Evolutionary conservation across 2,797 vertebrate genomes (phyloP).

Genomic region (Miichthys miiuy): DNA sequence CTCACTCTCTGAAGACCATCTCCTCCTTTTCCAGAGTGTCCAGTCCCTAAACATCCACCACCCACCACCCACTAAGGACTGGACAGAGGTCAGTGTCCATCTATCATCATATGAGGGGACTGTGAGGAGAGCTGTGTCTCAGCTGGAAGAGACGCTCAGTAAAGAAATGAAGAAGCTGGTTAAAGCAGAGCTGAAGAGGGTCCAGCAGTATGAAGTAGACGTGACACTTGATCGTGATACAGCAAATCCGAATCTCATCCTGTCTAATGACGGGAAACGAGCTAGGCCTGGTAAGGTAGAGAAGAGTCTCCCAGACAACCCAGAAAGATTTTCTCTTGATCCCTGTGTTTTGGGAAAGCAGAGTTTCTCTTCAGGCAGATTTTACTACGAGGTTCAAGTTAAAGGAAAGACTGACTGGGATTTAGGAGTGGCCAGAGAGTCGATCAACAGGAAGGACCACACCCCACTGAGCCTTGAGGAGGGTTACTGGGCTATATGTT

Average conservation of each 20-base stretch:
- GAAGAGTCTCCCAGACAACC: background rate
- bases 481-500: background rate
- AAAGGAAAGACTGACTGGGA: background rate
- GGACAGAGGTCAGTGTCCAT: background rate
- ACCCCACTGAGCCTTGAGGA: background rate
- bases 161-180: background rate
- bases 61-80: background rate
- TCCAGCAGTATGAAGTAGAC: constrained; percentile 9
- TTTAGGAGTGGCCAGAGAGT: background rate
- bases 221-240: constrained; percentile 15
- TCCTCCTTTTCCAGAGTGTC: background rate
- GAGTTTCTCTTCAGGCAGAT: background rate
- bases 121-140: background rate
- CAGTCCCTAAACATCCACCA: background rate
- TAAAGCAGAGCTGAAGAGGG: background rate
- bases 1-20: background rate
- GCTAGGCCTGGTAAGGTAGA: background rate
- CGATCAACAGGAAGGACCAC: background rate
- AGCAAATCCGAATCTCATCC: rapidly evolving
- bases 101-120: background rate
- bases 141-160: constrained; percentile 1
- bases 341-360: background rate
- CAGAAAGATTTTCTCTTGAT: background rate
- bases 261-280: background rate
- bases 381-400: constrained; percentile 5